phyloP scores from a whole-genome alignment of 2,888 invertebrate genomes.

The Bedellia somnulentella region DNA sequence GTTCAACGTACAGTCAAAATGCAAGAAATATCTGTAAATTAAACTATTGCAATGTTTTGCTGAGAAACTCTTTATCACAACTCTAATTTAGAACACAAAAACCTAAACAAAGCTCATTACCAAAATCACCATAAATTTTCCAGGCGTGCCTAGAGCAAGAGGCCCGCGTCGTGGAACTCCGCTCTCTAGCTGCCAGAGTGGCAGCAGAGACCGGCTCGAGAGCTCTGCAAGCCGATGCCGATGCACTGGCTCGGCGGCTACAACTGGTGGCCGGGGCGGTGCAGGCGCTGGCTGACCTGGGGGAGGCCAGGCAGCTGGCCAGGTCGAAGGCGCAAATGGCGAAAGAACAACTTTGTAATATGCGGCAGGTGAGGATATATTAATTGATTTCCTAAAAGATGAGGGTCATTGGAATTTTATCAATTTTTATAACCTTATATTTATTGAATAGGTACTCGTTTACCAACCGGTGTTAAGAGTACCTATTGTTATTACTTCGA shows the following conservation, averaged over 20 bases:
- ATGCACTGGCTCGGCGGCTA: conserved; percentile 72
- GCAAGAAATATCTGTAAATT: no score
- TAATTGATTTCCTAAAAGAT: no score
- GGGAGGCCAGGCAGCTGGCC: conserved; percentile 69
- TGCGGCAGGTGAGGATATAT: conserved; percentile 73
- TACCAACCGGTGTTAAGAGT: no score
- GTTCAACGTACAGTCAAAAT: no score
- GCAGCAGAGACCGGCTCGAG: conserved; percentile 77
- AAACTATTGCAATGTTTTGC: no score
- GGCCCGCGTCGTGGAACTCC: conserved; percentile 72
- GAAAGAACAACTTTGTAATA: conserved; percentile 68
- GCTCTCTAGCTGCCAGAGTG: conserved; percentile 75
- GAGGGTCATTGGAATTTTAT: no score
- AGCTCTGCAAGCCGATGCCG: conserved; percentile 75
- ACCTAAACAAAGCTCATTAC: background rate
- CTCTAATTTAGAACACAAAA: no score
- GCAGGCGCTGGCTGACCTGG: conserved; percentile 74
- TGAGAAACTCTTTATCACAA: no score
- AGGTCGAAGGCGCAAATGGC: conserved; percentile 60
- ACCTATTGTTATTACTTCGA: no score
- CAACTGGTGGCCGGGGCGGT: conserved; percentile 77
- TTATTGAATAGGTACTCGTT: no score
- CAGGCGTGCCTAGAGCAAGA: conserved; percentile 80
- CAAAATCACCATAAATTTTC: conserved; percentile 1
- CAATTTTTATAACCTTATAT: no score